Percentiles rank a stretch among this genome's conserved stretches.
Evolutionary conservation across 1,140 invertebrate species (phyloP).

Genomic region (Thaumatotibia leucotreta): DNA sequence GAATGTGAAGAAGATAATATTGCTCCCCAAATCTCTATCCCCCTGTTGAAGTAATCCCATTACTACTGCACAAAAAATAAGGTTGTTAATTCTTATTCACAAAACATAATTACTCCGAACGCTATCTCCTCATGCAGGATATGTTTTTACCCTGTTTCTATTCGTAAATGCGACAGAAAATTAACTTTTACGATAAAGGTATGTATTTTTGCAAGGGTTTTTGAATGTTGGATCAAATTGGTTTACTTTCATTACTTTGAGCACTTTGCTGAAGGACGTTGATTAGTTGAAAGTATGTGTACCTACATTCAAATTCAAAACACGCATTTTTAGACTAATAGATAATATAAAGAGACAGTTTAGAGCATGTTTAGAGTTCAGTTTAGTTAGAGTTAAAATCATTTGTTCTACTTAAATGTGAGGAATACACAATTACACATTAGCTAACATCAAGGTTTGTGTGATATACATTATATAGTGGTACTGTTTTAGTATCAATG

Average conservation of each 20-base stretch:
- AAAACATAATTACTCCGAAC: slow-evolving; percentile 60
- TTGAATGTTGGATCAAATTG: slow-evolving; percentile 17
- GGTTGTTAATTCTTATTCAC: slow-evolving; percentile 31
- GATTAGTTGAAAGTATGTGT: not conserved
- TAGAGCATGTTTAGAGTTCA: no score
- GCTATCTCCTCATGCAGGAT: slow-evolving; percentile 58
- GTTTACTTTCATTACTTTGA: slow-evolving; percentile 11
- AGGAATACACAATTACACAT: no score
- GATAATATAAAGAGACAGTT: no score
- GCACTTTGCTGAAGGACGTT: not conserved
- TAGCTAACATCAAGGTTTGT: no score
- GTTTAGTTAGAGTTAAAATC: no score
- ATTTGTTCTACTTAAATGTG: no score
- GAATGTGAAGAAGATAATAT: slow-evolving; percentile 67
- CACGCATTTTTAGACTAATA: no score
- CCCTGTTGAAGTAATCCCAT: slow-evolving; percentile 21
- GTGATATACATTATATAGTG: no score
- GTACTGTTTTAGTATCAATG: no score
- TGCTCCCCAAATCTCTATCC: slow-evolving; percentile 50
- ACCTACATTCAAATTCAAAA: not conserved
- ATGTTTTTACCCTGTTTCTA: slow-evolving; percentile 44
- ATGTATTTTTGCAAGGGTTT: slow-evolving; percentile 19
- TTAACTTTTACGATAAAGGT: slow-evolving; percentile 47
- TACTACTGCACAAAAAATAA: slow-evolving; percentile 25
- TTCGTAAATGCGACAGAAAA: slow-evolving; percentile 51